phyloP scores from a whole-genome alignment of 2,888 invertebrate genomes.

The Drosophila borealis region DNA sequence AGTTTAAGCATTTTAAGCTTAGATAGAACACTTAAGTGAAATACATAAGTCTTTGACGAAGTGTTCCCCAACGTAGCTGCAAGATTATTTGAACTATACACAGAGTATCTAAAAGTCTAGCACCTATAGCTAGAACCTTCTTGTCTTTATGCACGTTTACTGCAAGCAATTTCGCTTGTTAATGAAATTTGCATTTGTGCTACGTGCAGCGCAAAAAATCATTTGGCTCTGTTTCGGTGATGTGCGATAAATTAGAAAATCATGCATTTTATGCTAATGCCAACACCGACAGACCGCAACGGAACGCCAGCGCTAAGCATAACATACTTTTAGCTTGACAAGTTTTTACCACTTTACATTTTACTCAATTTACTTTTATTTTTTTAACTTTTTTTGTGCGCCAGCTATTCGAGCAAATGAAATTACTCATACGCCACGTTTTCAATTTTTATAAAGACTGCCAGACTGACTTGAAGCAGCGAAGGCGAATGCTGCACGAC shows the following conservation, averaged over 20 bases:
- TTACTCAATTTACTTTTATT: conserved; percentile 36
- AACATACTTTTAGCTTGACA: conserved; percentile 62
- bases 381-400: conserved; percentile 25
- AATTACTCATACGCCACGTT: conserved; percentile 74
- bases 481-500: conserved; percentile 13
- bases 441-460: conserved; percentile 67
- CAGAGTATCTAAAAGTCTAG: conserved; percentile 10
- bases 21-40: too few relatives aligned
- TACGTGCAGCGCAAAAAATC: conserved; percentile 68
- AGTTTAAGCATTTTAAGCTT: too few relatives aligned
- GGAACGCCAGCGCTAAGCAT: conserved; percentile 32
- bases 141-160: conserved; percentile 52
- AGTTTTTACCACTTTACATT: conserved; percentile 73
- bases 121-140: background rate
- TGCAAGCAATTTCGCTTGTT: conserved; percentile 72
- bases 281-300: conserved; percentile 44
- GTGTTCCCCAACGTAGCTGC: too few relatives aligned
- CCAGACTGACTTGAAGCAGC: conserved; percentile 41
- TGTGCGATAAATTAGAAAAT: conserved; percentile 79
- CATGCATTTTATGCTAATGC: conserved; percentile 77
- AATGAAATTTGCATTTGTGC: conserved; percentile 76
- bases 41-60: too few relatives aligned
- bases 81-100: background rate
- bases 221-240: conserved; percentile 65
- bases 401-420: conserved; percentile 64